These are phyloP conservation scores for Dicycla oo DNA, from an alignment of 2,888 invertebrate genomes.

Conservation along the genomic window DNA sequence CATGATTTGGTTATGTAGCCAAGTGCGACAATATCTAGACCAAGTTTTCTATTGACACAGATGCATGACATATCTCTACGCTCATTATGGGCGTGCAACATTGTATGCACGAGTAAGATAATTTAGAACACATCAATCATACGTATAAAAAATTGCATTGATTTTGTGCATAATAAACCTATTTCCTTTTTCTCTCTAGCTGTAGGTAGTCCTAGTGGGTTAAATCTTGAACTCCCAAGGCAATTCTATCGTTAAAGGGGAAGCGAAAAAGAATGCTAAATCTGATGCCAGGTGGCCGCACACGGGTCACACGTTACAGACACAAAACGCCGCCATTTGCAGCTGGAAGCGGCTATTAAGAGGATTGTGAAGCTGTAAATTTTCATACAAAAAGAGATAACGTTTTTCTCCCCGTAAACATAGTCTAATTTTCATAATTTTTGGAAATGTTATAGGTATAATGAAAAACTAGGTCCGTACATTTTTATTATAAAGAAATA, in stretches of 20 bases:
- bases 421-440: too few relatives aligned
- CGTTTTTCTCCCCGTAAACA: too few relatives aligned
- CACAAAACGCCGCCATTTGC: too few relatives aligned
- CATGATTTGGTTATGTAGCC: background rate
- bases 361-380: too few relatives aligned
- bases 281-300: too few relatives aligned
- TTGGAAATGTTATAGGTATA: too few relatives aligned
- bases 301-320: too few relatives aligned
- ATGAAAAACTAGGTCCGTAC: too few relatives aligned
- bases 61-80: background rate
- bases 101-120: background rate
- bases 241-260: background rate
- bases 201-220: background rate
- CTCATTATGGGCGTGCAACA: background rate
- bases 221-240: background rate
- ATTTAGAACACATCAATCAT: background rate
- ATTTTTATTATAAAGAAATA: too few relatives aligned
- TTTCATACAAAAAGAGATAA: too few relatives aligned
- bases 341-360: too few relatives aligned
- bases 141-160: background rate
- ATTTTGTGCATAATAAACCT: background rate
- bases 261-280: background rate
- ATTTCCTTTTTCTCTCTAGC: background rate
- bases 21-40: slow-evolving; percentile 2
- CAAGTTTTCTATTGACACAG: background rate